Conservation (phyloP, 2,888 invertebrate genomes). For the Agapostemon virescens region DNA sequence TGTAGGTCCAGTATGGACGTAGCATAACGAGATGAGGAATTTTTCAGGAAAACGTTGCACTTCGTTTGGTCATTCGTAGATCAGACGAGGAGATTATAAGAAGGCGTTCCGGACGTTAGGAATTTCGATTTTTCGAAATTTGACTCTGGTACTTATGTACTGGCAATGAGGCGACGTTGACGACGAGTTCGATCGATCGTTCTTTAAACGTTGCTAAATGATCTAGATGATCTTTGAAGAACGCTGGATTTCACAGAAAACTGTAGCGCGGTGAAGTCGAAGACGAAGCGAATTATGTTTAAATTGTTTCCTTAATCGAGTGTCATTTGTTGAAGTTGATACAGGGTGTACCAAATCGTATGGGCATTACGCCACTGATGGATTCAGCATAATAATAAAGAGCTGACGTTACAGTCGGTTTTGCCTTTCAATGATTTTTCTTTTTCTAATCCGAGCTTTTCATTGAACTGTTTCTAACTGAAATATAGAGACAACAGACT, state of each 20-base stretch:
- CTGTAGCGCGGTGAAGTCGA: background rate
- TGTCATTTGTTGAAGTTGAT: background rate
- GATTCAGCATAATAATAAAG: background rate
- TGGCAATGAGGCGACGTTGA: background rate
- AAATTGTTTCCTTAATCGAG: background rate
- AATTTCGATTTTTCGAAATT: background rate
- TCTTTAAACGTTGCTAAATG: slow-evolving; percentile 4
- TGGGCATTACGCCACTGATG: slow-evolving; percentile 1
- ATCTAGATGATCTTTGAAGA: background rate
- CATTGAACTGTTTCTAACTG: background rate
- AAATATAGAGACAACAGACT: background rate
- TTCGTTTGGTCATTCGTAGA: slow-evolving; percentile 36
- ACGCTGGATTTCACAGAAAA: background rate
- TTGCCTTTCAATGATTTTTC: background rate
- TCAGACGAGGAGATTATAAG: background rate
- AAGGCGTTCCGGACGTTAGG: slow-evolving; percentile 8
- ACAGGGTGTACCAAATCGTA: slow-evolving; percentile 5
- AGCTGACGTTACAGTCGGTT: background rate
- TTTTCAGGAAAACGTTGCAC: too few species aligned
- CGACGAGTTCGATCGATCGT: background rate
- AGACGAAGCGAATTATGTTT: background rate
- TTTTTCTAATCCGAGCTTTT: background rate
- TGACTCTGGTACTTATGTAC: background rate
- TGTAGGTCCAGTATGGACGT: background rate
- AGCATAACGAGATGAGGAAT: background rate